Base-by-base conservation (phyloP, 2,888 invertebrate genomes). In the Tetanocera ferruginea region DNA sequence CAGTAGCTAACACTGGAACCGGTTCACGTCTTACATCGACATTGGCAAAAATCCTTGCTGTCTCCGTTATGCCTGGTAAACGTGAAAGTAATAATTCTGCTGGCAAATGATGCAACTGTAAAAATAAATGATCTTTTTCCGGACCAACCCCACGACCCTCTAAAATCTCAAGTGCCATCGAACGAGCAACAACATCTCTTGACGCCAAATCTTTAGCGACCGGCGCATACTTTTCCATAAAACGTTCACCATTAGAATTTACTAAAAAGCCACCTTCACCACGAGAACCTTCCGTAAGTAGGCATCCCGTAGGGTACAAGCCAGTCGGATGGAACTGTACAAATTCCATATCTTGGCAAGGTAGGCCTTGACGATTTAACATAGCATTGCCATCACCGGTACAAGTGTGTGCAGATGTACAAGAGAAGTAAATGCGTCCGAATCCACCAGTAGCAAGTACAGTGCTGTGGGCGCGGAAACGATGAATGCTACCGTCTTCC, bases 321-420 rank as follows among this genome's bases (percentile, higher is more conserved):
- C 96, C 98, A 76, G 99, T 99, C 0, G 99, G 99, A 89, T 99
- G 99, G 91, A 99, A 99, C 91, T 99, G 99, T 67, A 99, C 95
- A 88, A 99, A 99, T 91, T 99, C 99, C 92, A 99, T 93, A 91
- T 99, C 99, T 90, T 98, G 95, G 89, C 95, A 95, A 81, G 96
- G 96, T 52, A 99, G 91, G 37, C 97, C 97, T 75, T 98, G 99
- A 78, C 99, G 93, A 11, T 97, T 93, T 0, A 96, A 94, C 96
- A 99, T 97, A 14, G 98, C 99, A 0, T 95, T 97, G 76, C 99
- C 99, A 89, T 99, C 98, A 73, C 98, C 98, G 0, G 99, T 99
- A 90, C 98, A 99, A 0, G 99, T 99, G 91, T 99, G 99, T 9
- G 99, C 99, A 0, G 98, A 98, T 0, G 99, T 99, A 89, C 98